These are phyloP conservation scores for Mesaphorura yosii DNA, from an alignment of 1,140 invertebrate genomes.

Conservation along the genomic window DNA sequence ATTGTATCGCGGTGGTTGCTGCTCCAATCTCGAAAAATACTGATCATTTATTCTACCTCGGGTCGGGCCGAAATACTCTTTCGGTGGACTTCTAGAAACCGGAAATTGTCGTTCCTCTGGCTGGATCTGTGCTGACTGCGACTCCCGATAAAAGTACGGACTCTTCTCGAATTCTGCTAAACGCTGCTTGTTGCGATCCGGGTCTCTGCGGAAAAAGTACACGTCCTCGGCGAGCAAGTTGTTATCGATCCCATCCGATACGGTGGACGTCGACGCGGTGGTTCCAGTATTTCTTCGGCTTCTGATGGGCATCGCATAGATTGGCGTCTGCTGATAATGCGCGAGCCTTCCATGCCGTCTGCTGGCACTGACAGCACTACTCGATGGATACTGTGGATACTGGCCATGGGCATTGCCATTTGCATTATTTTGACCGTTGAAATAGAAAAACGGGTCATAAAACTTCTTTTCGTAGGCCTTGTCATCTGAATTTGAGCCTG, in stretches of 20 bases:
- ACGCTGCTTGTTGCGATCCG: background rate
- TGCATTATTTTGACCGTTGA: background rate
- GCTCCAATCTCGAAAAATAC: too few species aligned
- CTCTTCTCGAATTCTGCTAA: background rate
- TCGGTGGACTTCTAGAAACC: too few species aligned
- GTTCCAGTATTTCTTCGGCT: background rate
- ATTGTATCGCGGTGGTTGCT: too few species aligned
- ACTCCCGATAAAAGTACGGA: background rate
- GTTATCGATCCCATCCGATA: background rate
- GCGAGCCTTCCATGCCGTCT: background rate
- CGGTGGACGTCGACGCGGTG: too few species aligned
- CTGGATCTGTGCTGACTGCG: too few species aligned
- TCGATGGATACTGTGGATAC: background rate
- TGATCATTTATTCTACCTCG: too few species aligned
- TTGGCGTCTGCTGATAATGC: background rate
- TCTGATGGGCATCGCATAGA: background rate
- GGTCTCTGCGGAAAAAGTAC: background rate
- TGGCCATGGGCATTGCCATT: background rate
- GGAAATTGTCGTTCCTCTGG: too few species aligned
- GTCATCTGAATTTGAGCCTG: background rate
- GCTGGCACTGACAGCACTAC: too few species aligned
- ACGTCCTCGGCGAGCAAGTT: background rate
- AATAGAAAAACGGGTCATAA: conserved; percentile 15
- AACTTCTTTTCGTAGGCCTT: background rate
- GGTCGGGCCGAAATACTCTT: too few species aligned